These are phyloP conservation scores for Antechinus flavipes DNA, from an alignment of 2,113 vertebrate species.

Conservation along the genomic window DNA sequence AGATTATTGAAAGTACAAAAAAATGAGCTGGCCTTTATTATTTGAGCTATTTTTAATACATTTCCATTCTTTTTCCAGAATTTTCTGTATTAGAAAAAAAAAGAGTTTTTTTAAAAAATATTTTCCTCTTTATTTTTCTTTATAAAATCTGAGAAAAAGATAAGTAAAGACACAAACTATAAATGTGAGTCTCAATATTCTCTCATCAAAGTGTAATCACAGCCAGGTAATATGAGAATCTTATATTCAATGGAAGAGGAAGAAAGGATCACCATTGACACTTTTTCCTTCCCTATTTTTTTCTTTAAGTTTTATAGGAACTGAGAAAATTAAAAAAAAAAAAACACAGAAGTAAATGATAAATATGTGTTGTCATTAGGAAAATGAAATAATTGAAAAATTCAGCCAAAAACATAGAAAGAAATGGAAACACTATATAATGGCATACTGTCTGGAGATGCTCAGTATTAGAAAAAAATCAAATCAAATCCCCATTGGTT, in stretches of 20 bases:
- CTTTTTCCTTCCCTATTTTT: not conserved
- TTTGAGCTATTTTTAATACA: not conserved
- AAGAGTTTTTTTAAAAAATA: not conserved
- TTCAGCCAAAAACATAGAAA: not conserved
- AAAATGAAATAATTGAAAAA: not conserved
- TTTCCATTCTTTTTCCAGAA: not conserved
- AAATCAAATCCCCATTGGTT: not conserved
- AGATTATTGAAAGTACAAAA: not conserved
- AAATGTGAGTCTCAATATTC: not conserved
- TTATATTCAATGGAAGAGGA: not conserved
- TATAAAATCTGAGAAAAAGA: slow-evolving; percentile 4
- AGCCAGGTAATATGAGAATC: not conserved
- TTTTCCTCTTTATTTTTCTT: slow-evolving; percentile 26
- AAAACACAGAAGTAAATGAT: not conserved
- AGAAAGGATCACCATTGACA: not conserved
- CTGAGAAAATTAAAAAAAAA: not conserved
- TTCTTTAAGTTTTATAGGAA: not conserved
- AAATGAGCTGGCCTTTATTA: not conserved
- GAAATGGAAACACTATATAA: not conserved
- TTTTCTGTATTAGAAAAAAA: slow-evolving; percentile 38
- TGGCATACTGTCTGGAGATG: not conserved
- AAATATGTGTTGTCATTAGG: not conserved
- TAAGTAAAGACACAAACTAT: not conserved
- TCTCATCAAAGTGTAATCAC: not conserved
- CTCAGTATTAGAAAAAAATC: not conserved